Evolutionary conservation across 2,888 invertebrate species (phyloP).

Genomic region (Dicycla oo): DNA sequence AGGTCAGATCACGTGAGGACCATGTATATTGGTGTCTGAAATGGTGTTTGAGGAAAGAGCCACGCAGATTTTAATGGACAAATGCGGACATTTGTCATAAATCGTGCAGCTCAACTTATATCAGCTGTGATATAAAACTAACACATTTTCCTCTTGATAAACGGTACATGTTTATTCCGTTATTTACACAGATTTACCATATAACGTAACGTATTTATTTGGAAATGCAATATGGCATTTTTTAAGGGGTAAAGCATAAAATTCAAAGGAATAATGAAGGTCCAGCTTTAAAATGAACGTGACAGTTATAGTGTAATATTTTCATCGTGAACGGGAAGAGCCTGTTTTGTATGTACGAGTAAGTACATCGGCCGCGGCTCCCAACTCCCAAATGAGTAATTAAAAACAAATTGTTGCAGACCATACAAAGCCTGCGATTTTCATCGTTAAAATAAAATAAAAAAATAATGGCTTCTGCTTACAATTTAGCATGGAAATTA

Average conservation of each 20-base stretch:
- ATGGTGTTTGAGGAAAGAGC: not conserved
- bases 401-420: conserved; percentile 41
- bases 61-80: not conserved
- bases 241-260: conserved; percentile 2
- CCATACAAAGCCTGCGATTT: conserved; percentile 11
- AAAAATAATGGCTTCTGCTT: not conserved
- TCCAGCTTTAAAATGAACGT: conserved; percentile 42
- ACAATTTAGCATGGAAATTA: not conserved
- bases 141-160: conserved; percentile 20
- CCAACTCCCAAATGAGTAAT: conserved; percentile 42
- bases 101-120: not conserved
- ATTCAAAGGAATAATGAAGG: conserved; percentile 39
- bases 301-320: conserved; percentile 32
- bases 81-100: not conserved
- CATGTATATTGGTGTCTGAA: not conserved
- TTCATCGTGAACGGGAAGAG: conserved; percentile 21
- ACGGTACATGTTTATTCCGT: not conserved
- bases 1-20: not conserved
- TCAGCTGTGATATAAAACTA: not conserved
- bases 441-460: not conserved
- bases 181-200: not conserved
- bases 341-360: conserved; percentile 28
- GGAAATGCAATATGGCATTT: conserved; percentile 24
- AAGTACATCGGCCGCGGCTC: conserved; percentile 8
- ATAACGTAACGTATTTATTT: not conserved